Percentiles rank a stretch among this genome's conserved stretches.
Evolutionary conservation across 2,797 vertebrate genomes (phyloP).

Genomic region (Dendrocincla fuliginosa): DNA sequence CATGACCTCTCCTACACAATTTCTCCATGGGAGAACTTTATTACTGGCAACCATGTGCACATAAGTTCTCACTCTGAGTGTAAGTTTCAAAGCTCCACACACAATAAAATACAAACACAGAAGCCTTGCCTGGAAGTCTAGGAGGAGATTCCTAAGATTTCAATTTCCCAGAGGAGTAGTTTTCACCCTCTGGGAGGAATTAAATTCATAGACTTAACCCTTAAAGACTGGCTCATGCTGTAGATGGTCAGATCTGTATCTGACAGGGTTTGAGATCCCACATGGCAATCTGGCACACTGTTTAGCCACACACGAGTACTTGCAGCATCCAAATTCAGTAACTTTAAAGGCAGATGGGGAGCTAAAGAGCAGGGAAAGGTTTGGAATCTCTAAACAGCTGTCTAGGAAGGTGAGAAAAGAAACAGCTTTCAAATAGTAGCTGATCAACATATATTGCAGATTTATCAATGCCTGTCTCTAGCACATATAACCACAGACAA

Average conservation of each 20-base stretch:
- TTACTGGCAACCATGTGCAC: neutral
- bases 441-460: neutral
- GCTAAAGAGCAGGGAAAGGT: neutral
- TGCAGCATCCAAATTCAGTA: neutral
- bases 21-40: neutral
- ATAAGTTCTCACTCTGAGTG: neutral
- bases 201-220: neutral
- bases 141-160: neutral
- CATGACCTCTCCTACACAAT: neutral
- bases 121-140: neutral
- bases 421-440: neutral
- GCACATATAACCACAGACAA: neutral
- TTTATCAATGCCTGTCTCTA: neutral
- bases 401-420: constrained; percentile 38
- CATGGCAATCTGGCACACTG: neutral
- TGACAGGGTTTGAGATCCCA: neutral
- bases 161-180: neutral
- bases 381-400: neutral
- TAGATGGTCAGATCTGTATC: neutral
- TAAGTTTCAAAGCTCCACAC: neutral
- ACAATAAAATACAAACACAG: neutral
- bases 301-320: neutral
- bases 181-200: neutral
- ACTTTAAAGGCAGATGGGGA: neutral
- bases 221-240: neutral